phyloP scores from a whole-genome alignment of 2,113 vertebrate species.

The Eurystomus gularis region DNA sequence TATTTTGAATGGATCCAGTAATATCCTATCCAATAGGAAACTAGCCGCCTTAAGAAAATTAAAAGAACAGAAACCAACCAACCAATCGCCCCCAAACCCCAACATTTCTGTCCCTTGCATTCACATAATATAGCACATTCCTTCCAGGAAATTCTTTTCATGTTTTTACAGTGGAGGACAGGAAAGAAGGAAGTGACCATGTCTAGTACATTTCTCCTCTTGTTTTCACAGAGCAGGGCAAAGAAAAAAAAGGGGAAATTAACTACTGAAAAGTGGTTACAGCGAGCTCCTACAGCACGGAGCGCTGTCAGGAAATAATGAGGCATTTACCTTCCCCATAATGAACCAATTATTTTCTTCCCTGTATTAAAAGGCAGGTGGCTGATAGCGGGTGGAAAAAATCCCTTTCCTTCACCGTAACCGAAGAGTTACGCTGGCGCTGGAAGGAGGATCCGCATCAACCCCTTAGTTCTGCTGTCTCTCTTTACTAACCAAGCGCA shows the following conservation, averaged over 20 bases:
- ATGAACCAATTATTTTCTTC: not conserved
- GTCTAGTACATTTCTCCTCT: not conserved
- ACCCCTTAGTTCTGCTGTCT: not conserved
- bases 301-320: not conserved
- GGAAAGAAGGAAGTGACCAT: conserved; percentile 33
- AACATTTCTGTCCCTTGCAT: not conserved
- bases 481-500: not conserved
- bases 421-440: not conserved
- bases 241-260: not conserved
- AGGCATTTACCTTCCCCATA: not conserved
- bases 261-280: not conserved
- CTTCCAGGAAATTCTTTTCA: conserved; percentile 52
- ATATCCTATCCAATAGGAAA: not conserved
- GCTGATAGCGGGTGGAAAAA: not conserved
- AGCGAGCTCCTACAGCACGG: not conserved
- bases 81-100: not conserved
- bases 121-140: not conserved
- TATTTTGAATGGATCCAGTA: not conserved
- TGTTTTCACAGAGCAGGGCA: not conserved
- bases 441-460: not conserved
- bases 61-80: not conserved
- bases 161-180: conserved; percentile 29
- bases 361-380: not conserved
- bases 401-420: not conserved
- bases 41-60: not conserved